Evolutionary conservation across 2,113 vertebrate genomes (phyloP).

Genomic region (Menura novaehollandiae): DNA sequence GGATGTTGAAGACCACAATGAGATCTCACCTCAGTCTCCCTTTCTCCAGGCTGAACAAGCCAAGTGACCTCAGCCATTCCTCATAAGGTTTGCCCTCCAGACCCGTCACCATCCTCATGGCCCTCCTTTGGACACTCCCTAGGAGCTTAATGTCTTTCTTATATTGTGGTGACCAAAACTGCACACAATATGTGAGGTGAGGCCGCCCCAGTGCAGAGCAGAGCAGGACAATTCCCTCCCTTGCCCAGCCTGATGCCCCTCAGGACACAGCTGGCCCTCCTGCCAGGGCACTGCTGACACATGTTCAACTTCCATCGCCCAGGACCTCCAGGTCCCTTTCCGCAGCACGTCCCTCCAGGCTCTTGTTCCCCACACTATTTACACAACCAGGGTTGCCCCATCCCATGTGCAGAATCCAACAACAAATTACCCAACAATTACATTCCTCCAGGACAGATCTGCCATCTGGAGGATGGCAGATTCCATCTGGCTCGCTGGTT

Average conservation of each 20-base stretch:
- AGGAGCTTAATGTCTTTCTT: background rate
- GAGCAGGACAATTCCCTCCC: background rate
- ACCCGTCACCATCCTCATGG: background rate
- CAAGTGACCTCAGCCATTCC: background rate
- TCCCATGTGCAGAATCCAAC: background rate
- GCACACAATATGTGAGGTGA: fast-evolving
- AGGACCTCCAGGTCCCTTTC: background rate
- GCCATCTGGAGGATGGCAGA: too few relatives aligned
- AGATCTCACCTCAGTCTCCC: background rate
- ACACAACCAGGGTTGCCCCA: background rate
- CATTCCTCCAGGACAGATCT: background rate
- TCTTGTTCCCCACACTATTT: background rate
- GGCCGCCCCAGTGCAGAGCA: background rate
- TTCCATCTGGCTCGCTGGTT: background rate
- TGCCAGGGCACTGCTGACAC: background rate
- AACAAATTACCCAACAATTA: background rate
- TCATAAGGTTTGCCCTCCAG: background rate
- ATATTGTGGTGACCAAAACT: background rate
- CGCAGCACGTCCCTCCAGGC: background rate
- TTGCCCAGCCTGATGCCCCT: fast-evolving
- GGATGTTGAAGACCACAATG: background rate
- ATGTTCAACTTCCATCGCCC: fast-evolving
- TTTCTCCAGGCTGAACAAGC: background rate
- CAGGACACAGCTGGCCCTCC: fast-evolving
- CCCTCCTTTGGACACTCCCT: background rate